Conservation (phyloP, 2,797 vertebrate genomes). For the Peromyscus eremicus region DNA sequence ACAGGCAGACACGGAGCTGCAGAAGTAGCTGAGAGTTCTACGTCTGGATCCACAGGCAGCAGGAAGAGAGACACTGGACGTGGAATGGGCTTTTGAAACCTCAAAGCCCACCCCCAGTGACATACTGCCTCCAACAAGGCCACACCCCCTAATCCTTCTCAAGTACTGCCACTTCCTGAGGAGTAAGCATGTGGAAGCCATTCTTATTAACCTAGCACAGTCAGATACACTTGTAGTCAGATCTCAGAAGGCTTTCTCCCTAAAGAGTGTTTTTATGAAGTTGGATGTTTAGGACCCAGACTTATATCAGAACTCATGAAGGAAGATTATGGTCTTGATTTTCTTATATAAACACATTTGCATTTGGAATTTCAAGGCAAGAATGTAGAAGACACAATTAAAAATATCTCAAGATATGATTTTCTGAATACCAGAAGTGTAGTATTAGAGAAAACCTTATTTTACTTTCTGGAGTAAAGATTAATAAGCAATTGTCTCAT, state of each 20-base stretch:
- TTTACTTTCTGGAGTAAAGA: conserved; percentile 54
- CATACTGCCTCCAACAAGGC: background rate
- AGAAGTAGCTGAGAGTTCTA: background rate
- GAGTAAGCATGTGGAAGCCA: background rate
- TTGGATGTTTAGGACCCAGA: background rate
- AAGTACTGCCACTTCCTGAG: background rate
- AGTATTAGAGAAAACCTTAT: conserved; percentile 16
- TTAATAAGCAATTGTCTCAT: background rate
- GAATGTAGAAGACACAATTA: background rate
- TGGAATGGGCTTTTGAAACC: background rate
- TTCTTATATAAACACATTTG: background rate
- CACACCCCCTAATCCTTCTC: background rate
- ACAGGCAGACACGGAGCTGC: no score
- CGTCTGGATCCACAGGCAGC: background rate
- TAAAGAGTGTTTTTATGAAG: background rate
- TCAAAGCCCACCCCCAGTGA: background rate
- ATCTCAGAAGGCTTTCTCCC: background rate
- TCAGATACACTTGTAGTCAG: background rate
- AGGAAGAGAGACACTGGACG: background rate
- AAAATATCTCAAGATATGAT: background rate
- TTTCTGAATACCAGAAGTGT: background rate
- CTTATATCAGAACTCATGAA: background rate
- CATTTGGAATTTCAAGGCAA: background rate
- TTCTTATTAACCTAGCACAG: background rate
- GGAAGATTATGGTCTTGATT: background rate